Conservation (phyloP, 2,113 vertebrate genomes). For the Syrrhaptes paradoxus region DNA sequence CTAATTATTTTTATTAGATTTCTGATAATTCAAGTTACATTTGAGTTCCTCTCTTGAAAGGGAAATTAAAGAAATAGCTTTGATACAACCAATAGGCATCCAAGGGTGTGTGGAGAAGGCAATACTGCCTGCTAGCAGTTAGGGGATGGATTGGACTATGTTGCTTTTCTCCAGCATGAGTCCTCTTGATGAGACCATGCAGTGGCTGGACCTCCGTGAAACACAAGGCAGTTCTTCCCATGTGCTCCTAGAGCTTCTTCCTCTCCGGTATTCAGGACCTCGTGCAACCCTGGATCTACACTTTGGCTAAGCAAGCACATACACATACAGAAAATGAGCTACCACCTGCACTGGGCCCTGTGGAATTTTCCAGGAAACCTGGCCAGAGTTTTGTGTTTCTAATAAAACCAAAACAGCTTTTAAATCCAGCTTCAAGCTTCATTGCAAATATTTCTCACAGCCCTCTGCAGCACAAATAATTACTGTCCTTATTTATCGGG, state of each 20-base stretch:
- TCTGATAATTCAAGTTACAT: background rate
- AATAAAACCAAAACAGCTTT: slow-evolving; percentile 48
- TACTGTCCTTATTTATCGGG: slow-evolving; percentile 51
- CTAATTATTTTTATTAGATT: background rate
- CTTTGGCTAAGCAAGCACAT: background rate
- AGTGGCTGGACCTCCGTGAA: background rate
- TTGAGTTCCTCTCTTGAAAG: background rate
- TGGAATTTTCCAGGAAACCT: slow-evolving; percentile 55
- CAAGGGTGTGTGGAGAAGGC: background rate
- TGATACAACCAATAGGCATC: background rate
- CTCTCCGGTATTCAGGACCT: background rate
- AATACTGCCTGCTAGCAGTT: background rate
- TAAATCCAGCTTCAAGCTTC: slow-evolving; percentile 42
- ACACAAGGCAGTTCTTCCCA: background rate
- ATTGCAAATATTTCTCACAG: slow-evolving; percentile 26
- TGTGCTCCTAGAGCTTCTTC: background rate
- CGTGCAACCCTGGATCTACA: background rate
- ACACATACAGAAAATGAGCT: background rate
- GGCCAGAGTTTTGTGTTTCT: slow-evolving; percentile 36
- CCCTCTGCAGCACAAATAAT: slow-evolving; percentile 47
- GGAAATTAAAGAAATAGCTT: background rate
- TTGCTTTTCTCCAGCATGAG: background rate
- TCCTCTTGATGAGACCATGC: background rate
- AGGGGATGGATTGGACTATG: background rate
- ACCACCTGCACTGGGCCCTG: background rate